Percentiles rank a stretch among this genome's conserved stretches.
Conservation (phyloP, 2,113 vertebrate species). For the Scalopus aquaticus region DNA sequence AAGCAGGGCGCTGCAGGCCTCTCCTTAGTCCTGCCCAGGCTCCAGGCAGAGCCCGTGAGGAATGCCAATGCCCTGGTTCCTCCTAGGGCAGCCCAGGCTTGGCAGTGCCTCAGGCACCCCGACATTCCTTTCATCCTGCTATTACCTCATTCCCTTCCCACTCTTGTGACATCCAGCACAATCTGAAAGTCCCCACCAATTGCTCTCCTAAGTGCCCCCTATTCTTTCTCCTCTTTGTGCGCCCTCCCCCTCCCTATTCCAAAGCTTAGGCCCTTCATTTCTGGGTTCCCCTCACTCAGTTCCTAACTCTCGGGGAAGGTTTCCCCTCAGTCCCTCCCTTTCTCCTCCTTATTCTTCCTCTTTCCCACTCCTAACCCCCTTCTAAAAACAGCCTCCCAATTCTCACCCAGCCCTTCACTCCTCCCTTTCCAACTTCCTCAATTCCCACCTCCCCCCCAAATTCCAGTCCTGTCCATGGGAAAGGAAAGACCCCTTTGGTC, state of each 20-base stretch:
- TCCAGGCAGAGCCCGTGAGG: not conserved
- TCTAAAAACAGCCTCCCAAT: not conserved
- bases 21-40: too few relatives aligned
- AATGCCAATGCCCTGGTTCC: not conserved
- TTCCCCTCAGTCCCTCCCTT: not conserved
- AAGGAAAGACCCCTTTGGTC: not conserved
- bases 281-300: not conserved
- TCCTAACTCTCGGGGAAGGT: not conserved
- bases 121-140: not conserved
- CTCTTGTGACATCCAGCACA: not conserved
- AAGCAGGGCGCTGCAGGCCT: not conserved
- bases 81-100: not conserved
- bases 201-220: not conserved
- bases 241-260: not conserved
- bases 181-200: accelerated
- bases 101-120: not conserved
- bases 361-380: not conserved
- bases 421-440: slow-evolving; percentile 26
- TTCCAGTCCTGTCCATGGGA: slow-evolving; percentile 39
- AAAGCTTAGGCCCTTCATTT: too few relatives aligned
- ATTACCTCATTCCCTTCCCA: not conserved
- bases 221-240: not conserved
- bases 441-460: slow-evolving; percentile 53
- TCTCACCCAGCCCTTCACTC: not conserved
- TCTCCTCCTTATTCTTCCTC: accelerated